Evolutionary conservation across 2,888 invertebrate genomes (phyloP).

Genomic region (Notodonta ziczac): DNA sequence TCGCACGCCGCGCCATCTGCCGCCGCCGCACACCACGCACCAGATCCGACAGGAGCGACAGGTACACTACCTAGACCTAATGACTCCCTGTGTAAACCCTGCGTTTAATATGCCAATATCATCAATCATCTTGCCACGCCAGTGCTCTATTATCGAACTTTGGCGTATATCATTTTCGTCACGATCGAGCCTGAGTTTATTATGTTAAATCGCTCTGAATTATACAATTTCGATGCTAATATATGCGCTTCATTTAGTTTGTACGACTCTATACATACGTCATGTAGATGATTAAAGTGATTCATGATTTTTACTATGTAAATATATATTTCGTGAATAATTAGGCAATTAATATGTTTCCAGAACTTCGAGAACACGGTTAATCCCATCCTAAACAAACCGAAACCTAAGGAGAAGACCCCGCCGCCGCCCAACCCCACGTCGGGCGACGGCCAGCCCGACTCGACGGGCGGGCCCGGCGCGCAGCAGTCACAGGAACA

Average conservation of each 20-base stretch:
- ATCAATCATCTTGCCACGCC: too few relatives aligned
- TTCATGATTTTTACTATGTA: too few relatives aligned
- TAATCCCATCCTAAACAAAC: constrained; percentile 93
- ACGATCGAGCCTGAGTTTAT: too few relatives aligned
- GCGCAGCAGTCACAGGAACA: constrained; percentile 56
- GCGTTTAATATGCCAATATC: too few relatives aligned
- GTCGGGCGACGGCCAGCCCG: constrained; percentile 57
- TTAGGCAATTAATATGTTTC: background rate
- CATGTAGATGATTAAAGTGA: too few relatives aligned
- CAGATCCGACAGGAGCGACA: constrained; percentile 92
- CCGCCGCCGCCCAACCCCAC: constrained; percentile 71
- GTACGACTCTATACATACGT: too few relatives aligned
- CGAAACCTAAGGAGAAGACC: constrained; percentile 91
- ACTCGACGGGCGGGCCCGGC: constrained; percentile 35
- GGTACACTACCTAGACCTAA: constrained; percentile 64
- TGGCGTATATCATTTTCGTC: too few relatives aligned
- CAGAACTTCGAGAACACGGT: constrained; percentile 85
- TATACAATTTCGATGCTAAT: too few relatives aligned
- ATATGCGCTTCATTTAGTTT: too few relatives aligned
- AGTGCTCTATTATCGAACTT: too few relatives aligned
- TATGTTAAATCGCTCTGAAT: too few relatives aligned
- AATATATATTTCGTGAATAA: too few relatives aligned
- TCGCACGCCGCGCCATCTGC: constrained; percentile 87
- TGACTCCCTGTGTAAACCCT: background rate
- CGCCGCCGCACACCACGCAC: constrained; percentile 90